phyloP scores from a whole-genome alignment of 2,797 vertebrate species.

The Basileuterus tristriatus region DNA sequence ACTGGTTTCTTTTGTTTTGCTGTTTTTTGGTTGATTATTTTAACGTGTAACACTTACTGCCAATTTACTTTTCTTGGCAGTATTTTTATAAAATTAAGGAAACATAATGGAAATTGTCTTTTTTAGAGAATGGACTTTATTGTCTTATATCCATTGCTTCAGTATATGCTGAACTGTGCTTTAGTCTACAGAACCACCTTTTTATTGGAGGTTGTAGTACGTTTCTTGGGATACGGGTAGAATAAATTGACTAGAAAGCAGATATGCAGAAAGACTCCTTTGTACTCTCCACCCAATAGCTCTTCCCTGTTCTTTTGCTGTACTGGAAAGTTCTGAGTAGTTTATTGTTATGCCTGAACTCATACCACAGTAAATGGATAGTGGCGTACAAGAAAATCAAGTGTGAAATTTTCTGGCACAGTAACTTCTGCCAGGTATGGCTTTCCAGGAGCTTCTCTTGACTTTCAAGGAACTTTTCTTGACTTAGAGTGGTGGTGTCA shows the following conservation, averaged over 20 bases:
- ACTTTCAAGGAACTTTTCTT: background rate
- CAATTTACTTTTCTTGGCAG: background rate
- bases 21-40: background rate
- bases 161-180: background rate
- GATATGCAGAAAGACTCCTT: background rate
- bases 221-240: background rate
- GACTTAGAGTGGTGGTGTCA: background rate
- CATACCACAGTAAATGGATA: background rate
- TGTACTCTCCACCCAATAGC: background rate
- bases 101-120: background rate
- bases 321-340: background rate
- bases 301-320: background rate
- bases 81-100: background rate
- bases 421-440: background rate
- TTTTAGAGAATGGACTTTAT: background rate
- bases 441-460: background rate
- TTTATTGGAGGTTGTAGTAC: background rate
- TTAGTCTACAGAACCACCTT: background rate
- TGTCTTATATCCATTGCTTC: background rate
- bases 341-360: background rate
- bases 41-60: background rate
- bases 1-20: accelerated
- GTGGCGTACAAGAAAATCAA: background rate
- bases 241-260: background rate
- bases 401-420: background rate